These are phyloP conservation scores for Trichogramma pretiosum DNA, from an alignment of 1,140 invertebrate genomes.

Conservation along the genomic window DNA sequence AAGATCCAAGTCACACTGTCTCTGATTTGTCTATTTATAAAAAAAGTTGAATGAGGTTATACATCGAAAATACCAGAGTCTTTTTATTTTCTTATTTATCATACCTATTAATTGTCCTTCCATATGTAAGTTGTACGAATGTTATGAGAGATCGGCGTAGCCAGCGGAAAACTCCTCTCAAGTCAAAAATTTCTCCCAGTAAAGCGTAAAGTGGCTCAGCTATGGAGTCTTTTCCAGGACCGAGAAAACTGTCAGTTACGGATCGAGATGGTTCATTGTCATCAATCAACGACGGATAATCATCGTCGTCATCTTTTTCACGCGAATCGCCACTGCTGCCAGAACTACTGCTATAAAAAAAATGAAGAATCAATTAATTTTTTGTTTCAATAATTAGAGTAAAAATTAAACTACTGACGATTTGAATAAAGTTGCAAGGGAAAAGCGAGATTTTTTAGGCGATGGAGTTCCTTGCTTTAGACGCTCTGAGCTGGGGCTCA, in stretches of 20 bases:
- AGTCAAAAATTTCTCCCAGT: slow-evolving; percentile 81
- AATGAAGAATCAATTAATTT: background rate
- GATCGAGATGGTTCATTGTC: slow-evolving; percentile 35
- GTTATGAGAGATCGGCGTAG: slow-evolving; percentile 77
- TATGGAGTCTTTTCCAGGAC: slow-evolving; percentile 69
- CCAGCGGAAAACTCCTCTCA: slow-evolving; percentile 79
- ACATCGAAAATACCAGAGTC: slow-evolving; percentile 1
- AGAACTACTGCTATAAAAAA: slow-evolving; percentile 19
- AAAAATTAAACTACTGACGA: slow-evolving; percentile 46
- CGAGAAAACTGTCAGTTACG: slow-evolving; percentile 41
- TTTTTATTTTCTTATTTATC: too few relatives aligned
- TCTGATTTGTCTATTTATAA: slow-evolving; percentile 62
- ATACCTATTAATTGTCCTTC: slow-evolving; percentile 78
- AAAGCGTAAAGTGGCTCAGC: slow-evolving; percentile 80
- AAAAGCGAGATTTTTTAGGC: slow-evolving; percentile 76
- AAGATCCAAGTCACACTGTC: slow-evolving; percentile 80
- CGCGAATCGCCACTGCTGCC: slow-evolving; percentile 37
- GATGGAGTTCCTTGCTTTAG: slow-evolving; percentile 66
- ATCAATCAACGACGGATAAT: slow-evolving; percentile 63
- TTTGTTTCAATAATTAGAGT: background rate
- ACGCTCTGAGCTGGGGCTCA: slow-evolving; percentile 82
- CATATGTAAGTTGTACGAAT: slow-evolving; percentile 87
- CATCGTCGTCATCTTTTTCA: slow-evolving; percentile 58
- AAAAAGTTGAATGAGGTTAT: too few relatives aligned
- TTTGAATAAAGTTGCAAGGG: slow-evolving; percentile 76